Evolutionary conservation across 2,797 vertebrate species (phyloP).

Genomic region (Botia kubotai): DNA sequence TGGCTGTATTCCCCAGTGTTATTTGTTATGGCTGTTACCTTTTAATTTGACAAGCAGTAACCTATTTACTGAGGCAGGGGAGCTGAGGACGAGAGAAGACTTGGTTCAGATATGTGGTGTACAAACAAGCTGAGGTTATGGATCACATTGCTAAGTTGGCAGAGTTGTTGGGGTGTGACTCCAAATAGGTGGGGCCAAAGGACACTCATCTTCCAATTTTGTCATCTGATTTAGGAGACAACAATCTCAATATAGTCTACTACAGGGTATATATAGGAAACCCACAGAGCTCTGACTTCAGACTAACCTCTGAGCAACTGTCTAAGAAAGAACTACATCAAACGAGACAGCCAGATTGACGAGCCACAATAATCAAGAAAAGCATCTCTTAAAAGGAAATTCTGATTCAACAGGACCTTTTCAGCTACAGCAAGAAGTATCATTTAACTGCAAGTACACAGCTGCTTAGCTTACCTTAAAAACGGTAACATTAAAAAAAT

Average conservation of each 20-base stretch:
- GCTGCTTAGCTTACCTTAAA: background rate
- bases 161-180: constrained; percentile 56
- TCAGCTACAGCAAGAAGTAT: background rate
- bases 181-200: constrained; percentile 50
- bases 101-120: constrained; percentile 35
- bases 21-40: too few species aligned
- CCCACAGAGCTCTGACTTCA: constrained; percentile 57
- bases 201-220: constrained; percentile 71
- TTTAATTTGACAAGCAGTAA: too few species aligned
- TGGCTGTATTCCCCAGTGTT: too few species aligned
- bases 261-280: constrained; percentile 72
- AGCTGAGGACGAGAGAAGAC: constrained; percentile 25
- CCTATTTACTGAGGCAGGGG: constrained; percentile 4
- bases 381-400: background rate
- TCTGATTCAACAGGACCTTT: background rate
- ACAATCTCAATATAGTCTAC: constrained; percentile 84
- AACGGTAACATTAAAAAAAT: constrained; percentile 13
- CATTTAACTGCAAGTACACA: background rate
- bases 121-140: constrained; percentile 63
- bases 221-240: constrained; percentile 74
- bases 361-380: background rate
- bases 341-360: background rate
- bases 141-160: constrained; percentile 61
- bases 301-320: constrained; percentile 28
- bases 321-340: constrained; percentile 23